Conservation (phyloP, 2,797 vertebrate species). For the Chiropotes sagulatus region DNA sequence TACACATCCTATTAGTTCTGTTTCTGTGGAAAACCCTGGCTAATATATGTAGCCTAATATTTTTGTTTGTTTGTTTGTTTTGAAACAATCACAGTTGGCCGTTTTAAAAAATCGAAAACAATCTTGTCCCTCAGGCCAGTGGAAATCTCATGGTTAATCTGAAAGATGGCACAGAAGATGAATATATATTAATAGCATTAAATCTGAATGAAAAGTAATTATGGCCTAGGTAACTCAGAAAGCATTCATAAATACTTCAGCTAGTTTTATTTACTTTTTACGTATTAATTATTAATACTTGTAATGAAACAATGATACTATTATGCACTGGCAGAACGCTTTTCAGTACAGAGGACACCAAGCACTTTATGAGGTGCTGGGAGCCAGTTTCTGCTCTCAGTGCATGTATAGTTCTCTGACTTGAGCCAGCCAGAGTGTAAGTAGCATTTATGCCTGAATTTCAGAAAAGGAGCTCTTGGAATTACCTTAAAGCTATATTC, state of each 20-base stretch:
- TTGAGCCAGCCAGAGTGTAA: neutral
- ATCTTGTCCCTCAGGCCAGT: neutral
- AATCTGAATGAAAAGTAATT: constrained; percentile 37
- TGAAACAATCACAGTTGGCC: neutral
- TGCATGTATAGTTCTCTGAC: neutral
- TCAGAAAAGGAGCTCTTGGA: neutral
- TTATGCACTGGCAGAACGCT: neutral
- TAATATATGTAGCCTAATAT: neutral
- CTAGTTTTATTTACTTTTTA: constrained; percentile 52
- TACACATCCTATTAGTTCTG: neutral
- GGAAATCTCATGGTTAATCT: constrained; percentile 22
- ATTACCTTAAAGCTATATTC: neutral
- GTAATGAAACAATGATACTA: constrained; percentile 12
- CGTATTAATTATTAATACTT: constrained; percentile 14
- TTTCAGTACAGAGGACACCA: neutral
- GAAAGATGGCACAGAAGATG: constrained; percentile 17
- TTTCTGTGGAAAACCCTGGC: neutral
- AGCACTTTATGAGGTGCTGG: neutral
- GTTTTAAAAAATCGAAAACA: neutral
- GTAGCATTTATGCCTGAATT: neutral
- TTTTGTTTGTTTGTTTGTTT: neutral
- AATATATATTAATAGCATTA: constrained; percentile 24
- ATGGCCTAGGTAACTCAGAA: neutral
- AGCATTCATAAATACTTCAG: neutral
- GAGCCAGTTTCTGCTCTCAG: neutral